Percentiles rank a stretch among this genome's conserved stretches.
These are phyloP conservation scores for Phasianus colchicus DNA, from an alignment of 2,113 vertebrate species.

Conservation along the genomic window DNA sequence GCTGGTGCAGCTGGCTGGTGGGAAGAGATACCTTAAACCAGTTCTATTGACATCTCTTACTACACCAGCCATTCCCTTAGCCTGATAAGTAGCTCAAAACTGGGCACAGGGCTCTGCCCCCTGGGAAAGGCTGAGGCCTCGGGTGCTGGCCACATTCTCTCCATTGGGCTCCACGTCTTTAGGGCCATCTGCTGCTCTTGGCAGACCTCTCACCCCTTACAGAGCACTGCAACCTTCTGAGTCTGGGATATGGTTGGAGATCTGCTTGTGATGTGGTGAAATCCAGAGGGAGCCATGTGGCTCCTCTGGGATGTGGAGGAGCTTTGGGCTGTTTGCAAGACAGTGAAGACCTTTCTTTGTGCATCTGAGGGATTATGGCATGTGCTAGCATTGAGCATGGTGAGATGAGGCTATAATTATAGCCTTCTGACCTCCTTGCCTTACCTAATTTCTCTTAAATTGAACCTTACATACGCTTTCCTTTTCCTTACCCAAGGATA, in stretches of 20 bases:
- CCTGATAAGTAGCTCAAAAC: not conserved
- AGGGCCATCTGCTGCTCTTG: not conserved
- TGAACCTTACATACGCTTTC: not conserved
- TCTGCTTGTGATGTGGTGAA: not conserved
- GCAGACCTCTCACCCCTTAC: not conserved
- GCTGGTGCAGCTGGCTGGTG: not conserved
- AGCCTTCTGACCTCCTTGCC: not conserved
- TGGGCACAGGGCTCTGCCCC: not conserved
- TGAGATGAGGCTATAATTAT: not conserved
- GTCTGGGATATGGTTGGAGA: not conserved
- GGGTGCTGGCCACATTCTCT: not conserved
- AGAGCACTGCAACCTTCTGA: not conserved
- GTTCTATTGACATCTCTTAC: not conserved
- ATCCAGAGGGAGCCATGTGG: not conserved
- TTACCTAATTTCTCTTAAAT: slow-evolving; percentile 31
- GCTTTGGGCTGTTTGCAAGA: not conserved
- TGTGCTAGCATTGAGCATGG: not conserved
- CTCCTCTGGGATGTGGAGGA: not conserved
- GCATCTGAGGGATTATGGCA: not conserved
- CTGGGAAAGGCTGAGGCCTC: not conserved
- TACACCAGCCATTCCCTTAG: not conserved
- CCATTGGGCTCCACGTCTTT: accelerated
- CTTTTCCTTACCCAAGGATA: slow-evolving; percentile 39
- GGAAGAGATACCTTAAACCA: not conserved
- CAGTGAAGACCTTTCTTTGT: not conserved